Conservation (phyloP, 2,888 invertebrate genomes). For the Scaeva pyrastri region DNA sequence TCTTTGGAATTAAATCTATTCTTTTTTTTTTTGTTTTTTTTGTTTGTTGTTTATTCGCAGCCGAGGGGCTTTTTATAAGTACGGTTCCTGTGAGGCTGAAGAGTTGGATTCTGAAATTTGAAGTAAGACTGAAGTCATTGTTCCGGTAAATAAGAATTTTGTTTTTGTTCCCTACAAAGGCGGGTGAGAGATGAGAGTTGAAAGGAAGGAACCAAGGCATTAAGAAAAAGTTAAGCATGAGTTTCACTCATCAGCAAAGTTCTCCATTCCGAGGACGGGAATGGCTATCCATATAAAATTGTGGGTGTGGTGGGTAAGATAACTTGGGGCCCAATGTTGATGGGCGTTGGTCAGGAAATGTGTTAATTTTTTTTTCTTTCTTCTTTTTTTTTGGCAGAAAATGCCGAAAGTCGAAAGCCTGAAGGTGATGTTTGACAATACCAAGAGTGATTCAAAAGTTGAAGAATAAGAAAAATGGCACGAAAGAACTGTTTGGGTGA, state of each 20-base stretch:
- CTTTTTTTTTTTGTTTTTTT: conserved; percentile 22
- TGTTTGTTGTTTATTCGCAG: conserved; percentile 22
- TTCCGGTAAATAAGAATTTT: conserved; percentile 64
- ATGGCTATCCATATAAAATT: conserved; percentile 1
- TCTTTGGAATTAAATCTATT: conserved; percentile 52
- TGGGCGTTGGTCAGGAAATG: conserved; percentile 73
- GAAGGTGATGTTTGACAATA: conserved; percentile 64
- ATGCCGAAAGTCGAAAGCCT: conserved; percentile 27
- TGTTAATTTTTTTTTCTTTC: background rate
- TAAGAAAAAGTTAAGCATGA: conserved; percentile 56
- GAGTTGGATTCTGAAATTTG: conserved; percentile 54
- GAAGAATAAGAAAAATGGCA: conserved; percentile 27
- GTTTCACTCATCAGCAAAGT: conserved; percentile 53
- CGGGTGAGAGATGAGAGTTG: background rate
- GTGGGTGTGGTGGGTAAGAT: conserved; percentile 35
- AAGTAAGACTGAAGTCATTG: conserved; percentile 65
- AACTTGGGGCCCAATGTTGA: conserved; percentile 51
- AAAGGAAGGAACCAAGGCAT: background rate
- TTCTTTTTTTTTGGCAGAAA: conserved; percentile 31
- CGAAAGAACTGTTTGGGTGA: background rate
- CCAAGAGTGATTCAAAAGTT: conserved; percentile 32
- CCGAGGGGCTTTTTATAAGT: conserved; percentile 61
- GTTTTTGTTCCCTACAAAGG: conserved; percentile 16
- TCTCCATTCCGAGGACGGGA: background rate
- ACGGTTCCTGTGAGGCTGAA: conserved; percentile 33